Evolutionary conservation across 2,113 vertebrate species (phyloP).

Genomic region (Platichthys flesus): DNA sequence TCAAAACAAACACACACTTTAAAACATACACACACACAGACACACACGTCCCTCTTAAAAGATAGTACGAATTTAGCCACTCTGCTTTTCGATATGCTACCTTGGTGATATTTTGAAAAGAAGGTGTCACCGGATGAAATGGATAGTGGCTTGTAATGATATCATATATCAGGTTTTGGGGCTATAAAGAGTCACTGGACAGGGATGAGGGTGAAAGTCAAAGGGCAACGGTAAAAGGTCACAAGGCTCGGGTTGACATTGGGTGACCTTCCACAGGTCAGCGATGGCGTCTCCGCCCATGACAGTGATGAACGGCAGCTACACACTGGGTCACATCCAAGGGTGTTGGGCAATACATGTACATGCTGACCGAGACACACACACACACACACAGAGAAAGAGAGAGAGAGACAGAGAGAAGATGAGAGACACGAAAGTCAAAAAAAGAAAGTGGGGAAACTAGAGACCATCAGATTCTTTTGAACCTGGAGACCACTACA

Average conservation of each 20-base stretch:
- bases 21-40: not conserved
- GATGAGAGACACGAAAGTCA: not conserved
- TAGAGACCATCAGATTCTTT: constrained; percentile 1
- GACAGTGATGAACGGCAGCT: constrained; percentile 80
- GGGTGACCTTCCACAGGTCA: constrained; percentile 74
- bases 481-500: constrained; percentile 33
- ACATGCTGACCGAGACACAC: constrained; percentile 15
- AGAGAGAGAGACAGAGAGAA: not conserved
- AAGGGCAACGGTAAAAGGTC: constrained; percentile 64
- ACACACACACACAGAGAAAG: not conserved
- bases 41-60: not conserved
- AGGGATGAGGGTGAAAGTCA: constrained; percentile 35
- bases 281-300: constrained; percentile 65
- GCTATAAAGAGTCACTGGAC: constrained; percentile 39
- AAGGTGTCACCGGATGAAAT: constrained; percentile 17
- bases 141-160: constrained; percentile 48
- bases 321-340: constrained; percentile 50
- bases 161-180: constrained; percentile 44
- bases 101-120: constrained; percentile 2
- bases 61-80: constrained; percentile 11
- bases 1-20: not conserved
- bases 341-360: constrained; percentile 45
- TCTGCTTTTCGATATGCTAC: not conserved
- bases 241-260: constrained; percentile 76
- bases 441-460: constrained; percentile 7